Conservation (phyloP, 2,113 vertebrate species). For the Suncus etruscus region DNA sequence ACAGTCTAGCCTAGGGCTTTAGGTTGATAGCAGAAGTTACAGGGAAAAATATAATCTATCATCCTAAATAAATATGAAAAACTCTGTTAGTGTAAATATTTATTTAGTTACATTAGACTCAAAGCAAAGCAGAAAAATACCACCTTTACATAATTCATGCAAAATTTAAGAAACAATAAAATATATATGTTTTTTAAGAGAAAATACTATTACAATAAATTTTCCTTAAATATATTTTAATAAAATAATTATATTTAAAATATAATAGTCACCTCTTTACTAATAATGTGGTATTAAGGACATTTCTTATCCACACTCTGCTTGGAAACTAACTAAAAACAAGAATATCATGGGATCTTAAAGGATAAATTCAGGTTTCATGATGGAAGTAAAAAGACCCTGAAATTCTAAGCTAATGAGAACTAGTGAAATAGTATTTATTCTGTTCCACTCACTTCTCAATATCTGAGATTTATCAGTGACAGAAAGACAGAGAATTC, state of each 20-base stretch:
- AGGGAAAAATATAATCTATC: neutral
- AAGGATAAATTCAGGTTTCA: neutral
- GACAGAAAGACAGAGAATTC: neutral
- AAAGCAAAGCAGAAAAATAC: neutral
- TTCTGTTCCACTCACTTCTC: neutral
- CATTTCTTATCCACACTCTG: neutral
- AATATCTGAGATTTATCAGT: neutral
- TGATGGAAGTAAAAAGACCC: neutral
- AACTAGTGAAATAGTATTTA: neutral
- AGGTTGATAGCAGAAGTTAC: rapidly evolving
- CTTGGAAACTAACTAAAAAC: neutral
- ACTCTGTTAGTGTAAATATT: neutral
- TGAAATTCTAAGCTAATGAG: neutral
- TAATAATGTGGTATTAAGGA: neutral
- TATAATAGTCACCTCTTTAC: neutral
- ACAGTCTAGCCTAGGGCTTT: neutral
- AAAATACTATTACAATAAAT: neutral
- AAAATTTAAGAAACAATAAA: neutral
- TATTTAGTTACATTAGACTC: neutral
- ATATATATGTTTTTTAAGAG: neutral
- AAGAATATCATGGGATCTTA: neutral
- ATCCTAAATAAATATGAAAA: neutral
- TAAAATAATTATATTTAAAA: neutral
- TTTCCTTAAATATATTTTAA: conserved; percentile 27
- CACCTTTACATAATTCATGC: neutral